Conservation (phyloP, 1,140 invertebrate genomes). For the Drosophila pseudoananassae region DNA sequence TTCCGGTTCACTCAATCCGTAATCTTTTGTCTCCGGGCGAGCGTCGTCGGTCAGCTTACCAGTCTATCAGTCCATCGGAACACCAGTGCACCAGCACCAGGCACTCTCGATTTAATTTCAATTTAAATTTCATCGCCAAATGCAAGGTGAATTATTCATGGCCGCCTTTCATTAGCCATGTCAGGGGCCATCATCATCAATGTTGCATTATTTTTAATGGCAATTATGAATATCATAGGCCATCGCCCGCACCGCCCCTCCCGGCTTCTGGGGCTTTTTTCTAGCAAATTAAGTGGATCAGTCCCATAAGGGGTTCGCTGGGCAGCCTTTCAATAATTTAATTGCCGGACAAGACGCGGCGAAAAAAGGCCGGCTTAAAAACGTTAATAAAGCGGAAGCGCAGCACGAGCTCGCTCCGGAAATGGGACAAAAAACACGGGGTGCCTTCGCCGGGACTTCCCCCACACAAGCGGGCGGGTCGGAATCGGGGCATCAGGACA, state of each 20-base stretch:
- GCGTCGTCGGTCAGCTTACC: conserved; percentile 3
- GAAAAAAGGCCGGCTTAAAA: conserved; percentile 44
- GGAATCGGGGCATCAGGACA: no score
- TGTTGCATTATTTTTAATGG: conserved; percentile 55
- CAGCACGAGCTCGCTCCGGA: conserved; percentile 54
- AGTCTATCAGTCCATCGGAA: no score
- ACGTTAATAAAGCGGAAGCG: conserved; percentile 77
- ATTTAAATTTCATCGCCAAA: conserved; percentile 66
- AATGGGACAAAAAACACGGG: conserved; percentile 58
- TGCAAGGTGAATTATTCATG: conserved; percentile 48
- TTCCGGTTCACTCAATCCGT: conserved; percentile 50
- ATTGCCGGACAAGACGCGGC: conserved; percentile 40
- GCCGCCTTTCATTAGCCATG: conserved; percentile 46
- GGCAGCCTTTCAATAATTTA: conserved; percentile 60
- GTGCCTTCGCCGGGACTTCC: conserved; percentile 8
- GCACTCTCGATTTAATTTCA: conserved; percentile 60
- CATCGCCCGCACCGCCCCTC: conserved; percentile 8
- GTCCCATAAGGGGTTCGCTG: conserved; percentile 13
- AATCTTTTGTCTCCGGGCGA: conserved; percentile 36
- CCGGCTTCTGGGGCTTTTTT: conserved; percentile 19
- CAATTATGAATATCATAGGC: conserved; percentile 55
- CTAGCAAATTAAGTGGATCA: conserved; percentile 47
- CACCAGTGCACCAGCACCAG: background rate
- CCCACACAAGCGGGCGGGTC: conserved; percentile 17
- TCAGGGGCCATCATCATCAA: conserved; percentile 41